Base-by-base conservation (phyloP, 2,797 vertebrate genomes). In the Crocodylus rhombifer region DNA sequence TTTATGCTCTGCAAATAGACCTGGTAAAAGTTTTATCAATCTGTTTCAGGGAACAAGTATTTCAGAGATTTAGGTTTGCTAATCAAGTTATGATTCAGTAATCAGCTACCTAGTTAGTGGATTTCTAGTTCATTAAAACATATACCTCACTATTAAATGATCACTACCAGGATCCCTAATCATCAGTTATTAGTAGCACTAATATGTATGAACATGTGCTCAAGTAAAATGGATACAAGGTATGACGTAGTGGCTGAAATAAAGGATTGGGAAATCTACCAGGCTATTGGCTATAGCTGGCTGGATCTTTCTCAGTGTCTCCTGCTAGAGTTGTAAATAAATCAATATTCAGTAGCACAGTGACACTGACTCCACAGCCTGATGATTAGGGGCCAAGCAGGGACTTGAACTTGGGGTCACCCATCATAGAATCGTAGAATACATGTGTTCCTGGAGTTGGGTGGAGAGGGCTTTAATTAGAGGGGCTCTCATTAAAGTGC, bases 11-110 rank as follows among this genome's bases (percentile, higher is more conserved):
- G 69, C 86, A 88, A 85, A 88, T 80, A 9, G 65, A 61, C 21
- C 55, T 77, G 87, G 65, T 64, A 77, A 64, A 83, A 83, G 4
- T 73, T 93, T 75, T 11, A 57, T 94, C 94, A 85, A 71, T 82
- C 4, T 77, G n/a, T 91, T 82, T 75, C 62, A 77, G 36, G 23
- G 14, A 62, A 79, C 62, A 80, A 83, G 77, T 77, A 61, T 89
- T 94, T 90, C 84, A 85, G 6, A 7, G 5, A 14, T 18, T 61
- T 13, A 58, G n/a, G 7, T 36, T 86, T 92, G 10, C 5, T 79
- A 86, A 73, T 65, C 51, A 10, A 74, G 4, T 1, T 75, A 30
- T 92, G 78, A 51, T 86, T 88, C 8, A 92, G 83, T 65, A 93
- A 90, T 67, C 84, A 65, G 36, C 73, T 36, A 9, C 55, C 11